Evolutionary conservation across 2,888 invertebrate genomes (phyloP).

Genomic region (Hyalella azteca): DNA sequence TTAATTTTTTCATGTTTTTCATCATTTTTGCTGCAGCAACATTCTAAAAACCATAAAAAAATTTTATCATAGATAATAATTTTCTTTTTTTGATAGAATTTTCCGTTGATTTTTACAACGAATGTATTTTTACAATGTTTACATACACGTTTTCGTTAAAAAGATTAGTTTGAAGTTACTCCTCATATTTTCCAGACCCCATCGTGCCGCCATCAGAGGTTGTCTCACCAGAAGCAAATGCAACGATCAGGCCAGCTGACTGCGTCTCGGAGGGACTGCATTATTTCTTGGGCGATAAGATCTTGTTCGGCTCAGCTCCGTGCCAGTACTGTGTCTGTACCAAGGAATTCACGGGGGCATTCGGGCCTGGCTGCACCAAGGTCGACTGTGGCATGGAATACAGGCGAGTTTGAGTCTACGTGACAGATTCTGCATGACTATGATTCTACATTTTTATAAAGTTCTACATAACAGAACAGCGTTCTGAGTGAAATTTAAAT

Average conservation of each 20-base stretch:
- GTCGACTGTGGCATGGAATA: slow-evolving; percentile 5
- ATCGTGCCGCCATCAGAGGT: neutral
- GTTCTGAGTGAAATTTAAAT: no score
- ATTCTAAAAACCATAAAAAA: no score
- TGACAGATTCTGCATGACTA: neutral
- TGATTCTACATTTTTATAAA: no score
- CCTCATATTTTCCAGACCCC: neutral
- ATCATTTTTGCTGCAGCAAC: no score
- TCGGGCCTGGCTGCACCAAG: slow-evolving; percentile 9
- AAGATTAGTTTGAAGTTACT: no score
- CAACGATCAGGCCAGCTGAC: neutral
- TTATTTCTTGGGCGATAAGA: neutral
- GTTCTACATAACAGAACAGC: no score
- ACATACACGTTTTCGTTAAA: no score
- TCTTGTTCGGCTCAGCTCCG: neutral
- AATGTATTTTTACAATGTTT: no score
- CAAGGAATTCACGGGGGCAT: neutral
- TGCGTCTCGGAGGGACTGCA: neutral
- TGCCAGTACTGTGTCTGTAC: slow-evolving; percentile 13
- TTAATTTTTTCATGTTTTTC: no score
- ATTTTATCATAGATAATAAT: no score
- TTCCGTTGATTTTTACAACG: no score
- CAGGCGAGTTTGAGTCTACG: neutral
- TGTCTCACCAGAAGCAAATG: neutral
- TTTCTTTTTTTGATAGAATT: no score